These are phyloP conservation scores for Aradophagus sp. DNA, from an alignment of 1,140 invertebrate species.

Conservation along the genomic window DNA sequence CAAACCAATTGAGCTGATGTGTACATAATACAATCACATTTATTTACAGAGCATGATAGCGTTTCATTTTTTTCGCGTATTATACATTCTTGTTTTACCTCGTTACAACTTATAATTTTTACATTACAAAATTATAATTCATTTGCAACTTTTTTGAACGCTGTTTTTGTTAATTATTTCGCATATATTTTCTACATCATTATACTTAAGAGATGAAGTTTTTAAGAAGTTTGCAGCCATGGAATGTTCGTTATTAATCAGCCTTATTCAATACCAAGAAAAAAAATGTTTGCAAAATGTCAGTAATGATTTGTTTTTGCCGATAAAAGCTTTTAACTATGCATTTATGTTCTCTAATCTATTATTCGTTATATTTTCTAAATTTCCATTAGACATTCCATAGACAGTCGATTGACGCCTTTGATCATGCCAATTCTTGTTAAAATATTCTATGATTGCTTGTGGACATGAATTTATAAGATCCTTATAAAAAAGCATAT, in stretches of 20 bases:
- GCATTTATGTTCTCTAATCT: neutral
- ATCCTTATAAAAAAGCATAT: neutral
- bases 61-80: too few species aligned
- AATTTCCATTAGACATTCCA: conserved; percentile 14
- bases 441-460: conserved; percentile 20
- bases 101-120: too few species aligned
- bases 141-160: too few species aligned
- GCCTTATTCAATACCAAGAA: neutral
- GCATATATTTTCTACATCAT: too few species aligned
- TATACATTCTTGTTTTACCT: too few species aligned
- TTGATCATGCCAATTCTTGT: conserved; percentile 33
- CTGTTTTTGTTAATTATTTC: too few species aligned
- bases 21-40: too few species aligned
- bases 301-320: neutral
- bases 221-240: neutral
- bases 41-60: too few species aligned
- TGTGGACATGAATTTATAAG: conserved; percentile 7
- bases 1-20: too few species aligned
- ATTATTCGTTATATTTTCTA: neutral
- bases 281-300: neutral
- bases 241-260: neutral
- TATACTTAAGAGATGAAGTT: too few species aligned
- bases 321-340: neutral
- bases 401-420: conserved; percentile 22
- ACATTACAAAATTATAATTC: too few species aligned